These are phyloP conservation scores for Porites rus DNA, from an alignment of 92 coral and sea anemone species.

Conservation along the genomic window DNA sequence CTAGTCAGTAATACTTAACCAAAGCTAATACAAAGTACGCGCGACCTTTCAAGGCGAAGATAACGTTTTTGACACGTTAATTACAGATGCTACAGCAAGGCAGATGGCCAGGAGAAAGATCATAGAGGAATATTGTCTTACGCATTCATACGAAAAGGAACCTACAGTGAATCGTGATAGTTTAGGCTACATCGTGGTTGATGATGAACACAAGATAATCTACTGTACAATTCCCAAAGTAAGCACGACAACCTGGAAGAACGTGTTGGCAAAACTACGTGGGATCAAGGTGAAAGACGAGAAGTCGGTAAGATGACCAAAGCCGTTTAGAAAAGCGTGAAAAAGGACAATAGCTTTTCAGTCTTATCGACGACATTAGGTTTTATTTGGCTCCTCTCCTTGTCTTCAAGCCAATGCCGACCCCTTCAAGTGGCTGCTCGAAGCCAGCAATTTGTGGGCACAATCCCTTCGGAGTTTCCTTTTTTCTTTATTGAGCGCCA, in stretches of 20 bases:
- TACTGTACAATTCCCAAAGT: constrained; percentile 36
- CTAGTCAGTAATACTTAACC: too few relatives aligned
- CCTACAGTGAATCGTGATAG: background rate
- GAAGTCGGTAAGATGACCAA: background rate
- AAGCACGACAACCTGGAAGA: constrained; percentile 19
- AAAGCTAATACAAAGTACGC: too few relatives aligned
- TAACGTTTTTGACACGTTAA: background rate
- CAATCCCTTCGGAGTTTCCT: too few relatives aligned
- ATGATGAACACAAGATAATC: constrained; percentile 18
- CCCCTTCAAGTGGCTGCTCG: too few relatives aligned
- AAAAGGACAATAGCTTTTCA: background rate
- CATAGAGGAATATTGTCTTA: constrained; percentile 10
- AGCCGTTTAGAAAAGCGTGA: background rate
- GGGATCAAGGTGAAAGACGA: background rate
- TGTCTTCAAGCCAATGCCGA: too few relatives aligned
- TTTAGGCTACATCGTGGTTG: background rate
- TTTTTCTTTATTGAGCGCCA: too few relatives aligned
- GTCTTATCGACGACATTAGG: too few relatives aligned
- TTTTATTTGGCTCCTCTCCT: too few relatives aligned
- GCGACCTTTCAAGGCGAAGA: too few relatives aligned
- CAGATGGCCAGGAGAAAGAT: constrained; percentile 15
- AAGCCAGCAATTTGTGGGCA: too few relatives aligned
- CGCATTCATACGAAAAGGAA: background rate
- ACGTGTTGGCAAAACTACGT: background rate
- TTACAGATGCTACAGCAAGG: background rate